phyloP scores from a whole-genome alignment of 2,797 vertebrate genomes.

The Brachyalestes nurse region DNA sequence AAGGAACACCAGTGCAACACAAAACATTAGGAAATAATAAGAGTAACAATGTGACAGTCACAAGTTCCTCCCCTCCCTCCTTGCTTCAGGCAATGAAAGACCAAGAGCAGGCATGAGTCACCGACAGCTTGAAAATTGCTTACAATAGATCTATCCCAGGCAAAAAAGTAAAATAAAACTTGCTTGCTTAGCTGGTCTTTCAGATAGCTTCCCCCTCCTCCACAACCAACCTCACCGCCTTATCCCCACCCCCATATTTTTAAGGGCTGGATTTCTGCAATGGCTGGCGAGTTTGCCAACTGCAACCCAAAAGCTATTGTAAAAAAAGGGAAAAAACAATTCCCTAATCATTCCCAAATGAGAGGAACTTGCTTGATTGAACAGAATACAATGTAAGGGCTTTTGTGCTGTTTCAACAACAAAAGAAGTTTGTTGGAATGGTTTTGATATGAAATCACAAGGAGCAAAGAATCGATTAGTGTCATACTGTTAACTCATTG shows the following conservation, averaged over 20 bases:
- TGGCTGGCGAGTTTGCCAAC: slow-evolving; percentile 80
- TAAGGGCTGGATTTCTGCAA: slow-evolving; percentile 81
- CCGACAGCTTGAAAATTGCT: slow-evolving; percentile 86
- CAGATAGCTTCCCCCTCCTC: slow-evolving; percentile 78
- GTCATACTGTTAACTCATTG: too few relatives aligned
- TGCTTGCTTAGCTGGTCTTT: slow-evolving; percentile 82
- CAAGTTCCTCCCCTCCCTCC: slow-evolving; percentile 34
- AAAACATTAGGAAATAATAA: slow-evolving; percentile 17
- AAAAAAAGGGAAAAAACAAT: slow-evolving; percentile 26
- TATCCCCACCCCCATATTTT: slow-evolving; percentile 72
- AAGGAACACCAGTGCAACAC: slow-evolving; percentile 6
- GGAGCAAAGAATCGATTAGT: too few relatives aligned
- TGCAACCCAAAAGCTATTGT: slow-evolving; percentile 59
- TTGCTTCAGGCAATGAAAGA: slow-evolving; percentile 29
- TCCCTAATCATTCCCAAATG: slow-evolving; percentile 40
- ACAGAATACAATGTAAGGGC: too few relatives aligned
- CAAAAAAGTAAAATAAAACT: slow-evolving; percentile 71
- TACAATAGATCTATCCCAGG: slow-evolving; percentile 72
- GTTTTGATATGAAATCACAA: not conserved
- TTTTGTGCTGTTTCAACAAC: not conserved
- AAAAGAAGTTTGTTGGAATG: not conserved
- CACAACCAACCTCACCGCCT: not conserved
- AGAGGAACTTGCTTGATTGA: slow-evolving; percentile 31
- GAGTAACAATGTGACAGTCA: slow-evolving; percentile 46
- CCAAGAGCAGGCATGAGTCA: slow-evolving; percentile 73